phyloP scores from a whole-genome alignment of 2,888 invertebrate species.

The Camptogramma bilineatum region DNA sequence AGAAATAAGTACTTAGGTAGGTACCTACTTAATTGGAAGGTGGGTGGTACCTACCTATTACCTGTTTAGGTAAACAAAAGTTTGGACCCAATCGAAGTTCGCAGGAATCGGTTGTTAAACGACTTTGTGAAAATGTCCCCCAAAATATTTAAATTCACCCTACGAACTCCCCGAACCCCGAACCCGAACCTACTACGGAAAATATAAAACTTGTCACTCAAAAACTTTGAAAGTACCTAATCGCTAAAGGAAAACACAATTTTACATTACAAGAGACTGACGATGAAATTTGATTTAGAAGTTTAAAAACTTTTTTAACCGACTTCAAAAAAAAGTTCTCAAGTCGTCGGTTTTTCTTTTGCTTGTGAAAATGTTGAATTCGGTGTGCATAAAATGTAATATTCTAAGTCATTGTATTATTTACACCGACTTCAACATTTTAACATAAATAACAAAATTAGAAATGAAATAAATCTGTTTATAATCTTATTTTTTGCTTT shows the following conservation, averaged over 20 bases:
- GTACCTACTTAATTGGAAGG: background rate
- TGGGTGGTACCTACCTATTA: background rate
- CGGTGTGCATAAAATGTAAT: too few species aligned
- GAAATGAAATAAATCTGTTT: too few species aligned
- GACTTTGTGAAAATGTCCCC: slow-evolving; percentile 38
- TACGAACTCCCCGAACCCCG: slow-evolving; percentile 14
- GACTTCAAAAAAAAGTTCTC: too few species aligned
- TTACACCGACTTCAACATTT: too few species aligned
- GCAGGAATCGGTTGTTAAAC: background rate
- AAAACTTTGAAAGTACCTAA: slow-evolving; percentile 39
- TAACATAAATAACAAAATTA: too few species aligned
- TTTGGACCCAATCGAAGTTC: background rate
- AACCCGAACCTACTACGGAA: slow-evolving; percentile 15
- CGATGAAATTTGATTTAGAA: slow-evolving; percentile 47
- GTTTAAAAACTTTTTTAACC: slow-evolving; percentile 33
- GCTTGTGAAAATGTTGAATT: too few species aligned
- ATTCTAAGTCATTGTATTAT: too few species aligned
- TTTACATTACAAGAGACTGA: slow-evolving; percentile 54
- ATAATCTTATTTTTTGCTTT: too few species aligned
- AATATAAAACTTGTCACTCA: slow-evolving; percentile 52
- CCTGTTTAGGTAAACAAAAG: background rate
- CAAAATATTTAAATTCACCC: slow-evolving; percentile 28
- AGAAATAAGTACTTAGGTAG: background rate
- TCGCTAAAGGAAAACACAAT: slow-evolving; percentile 43
- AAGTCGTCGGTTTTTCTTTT: too few species aligned